Conservation (phyloP, 35 echinoderm and acorn worm species). For the Stichopus chloronotus region DNA sequence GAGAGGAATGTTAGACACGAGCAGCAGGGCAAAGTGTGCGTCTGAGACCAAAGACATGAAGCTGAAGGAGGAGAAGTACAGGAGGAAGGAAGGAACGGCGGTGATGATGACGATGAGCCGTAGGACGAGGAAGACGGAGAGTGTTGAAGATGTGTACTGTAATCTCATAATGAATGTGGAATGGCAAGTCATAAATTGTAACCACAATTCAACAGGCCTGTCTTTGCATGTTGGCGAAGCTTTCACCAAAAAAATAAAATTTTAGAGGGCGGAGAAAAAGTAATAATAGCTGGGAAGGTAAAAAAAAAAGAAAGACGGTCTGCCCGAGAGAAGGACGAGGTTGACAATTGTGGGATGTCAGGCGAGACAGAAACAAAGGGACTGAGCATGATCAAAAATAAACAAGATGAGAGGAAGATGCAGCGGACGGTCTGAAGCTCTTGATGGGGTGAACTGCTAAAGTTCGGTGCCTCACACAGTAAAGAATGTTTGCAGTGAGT, state of each 20-base stretch:
- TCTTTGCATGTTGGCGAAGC: not conserved
- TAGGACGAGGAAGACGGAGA: too few species aligned
- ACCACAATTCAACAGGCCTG: slow-evolving; percentile 49
- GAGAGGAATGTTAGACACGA: slow-evolving; percentile 42
- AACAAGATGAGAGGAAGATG: too few species aligned
- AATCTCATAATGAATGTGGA: slow-evolving; percentile 39
- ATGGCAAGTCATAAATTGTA: slow-evolving; percentile 39
- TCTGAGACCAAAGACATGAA: slow-evolving; percentile 14
- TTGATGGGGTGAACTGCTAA: not conserved
- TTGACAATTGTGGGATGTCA: not conserved
- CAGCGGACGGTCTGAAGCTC: too few species aligned
- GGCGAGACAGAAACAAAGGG: not conserved
- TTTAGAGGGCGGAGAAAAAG: not conserved
- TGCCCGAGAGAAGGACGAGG: not conserved
- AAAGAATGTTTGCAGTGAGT: slow-evolving; percentile 23
- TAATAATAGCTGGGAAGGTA: not conserved
- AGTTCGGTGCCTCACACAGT: not conserved
- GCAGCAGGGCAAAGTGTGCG: slow-evolving; percentile 3
- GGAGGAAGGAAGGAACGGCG: too few species aligned
- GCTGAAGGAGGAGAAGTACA: too few species aligned
- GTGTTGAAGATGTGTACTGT: not conserved
- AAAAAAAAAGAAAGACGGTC: not conserved
- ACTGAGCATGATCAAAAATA: not conserved
- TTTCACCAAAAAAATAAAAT: not conserved
- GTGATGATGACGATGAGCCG: too few species aligned